A percentile compares a stretch with the other conserved stretches of the same genome.
Conservation (phyloP, 2,888 invertebrate species). For the Thymelicus lineola region DNA sequence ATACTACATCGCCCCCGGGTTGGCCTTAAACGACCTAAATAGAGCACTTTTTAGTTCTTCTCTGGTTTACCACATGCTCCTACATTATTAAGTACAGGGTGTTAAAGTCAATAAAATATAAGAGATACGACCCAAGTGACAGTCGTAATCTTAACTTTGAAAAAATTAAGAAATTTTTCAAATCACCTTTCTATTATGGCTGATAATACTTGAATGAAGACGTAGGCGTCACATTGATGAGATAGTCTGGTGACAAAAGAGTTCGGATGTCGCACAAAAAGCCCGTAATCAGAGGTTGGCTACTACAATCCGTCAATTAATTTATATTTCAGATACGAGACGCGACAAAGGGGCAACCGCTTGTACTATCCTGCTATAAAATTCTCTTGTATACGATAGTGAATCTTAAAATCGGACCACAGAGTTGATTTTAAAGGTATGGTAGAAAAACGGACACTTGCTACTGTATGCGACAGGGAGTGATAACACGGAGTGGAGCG, state of each 20-base stretch:
- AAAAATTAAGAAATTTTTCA: slow-evolving; percentile 12
- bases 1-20: slow-evolving; percentile 2
- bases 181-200: slow-evolving; percentile 22
- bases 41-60: not conserved
- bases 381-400: not conserved
- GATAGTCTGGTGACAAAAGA: slow-evolving; percentile 69
- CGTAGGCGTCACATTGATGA: slow-evolving; percentile 46
- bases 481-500: slow-evolving; percentile 71
- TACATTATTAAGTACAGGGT: not conserved
- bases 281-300: slow-evolving; percentile 61
- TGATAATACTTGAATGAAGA: slow-evolving; percentile 46
- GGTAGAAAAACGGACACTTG: slow-evolving; percentile 56
- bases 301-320: slow-evolving; percentile 80
- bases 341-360: slow-evolving; percentile 70
- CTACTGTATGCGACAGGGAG: slow-evolving; percentile 75
- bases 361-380: slow-evolving; percentile 55
- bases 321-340: slow-evolving; percentile 73
- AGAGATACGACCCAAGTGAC: not conserved
- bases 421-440: slow-evolving; percentile 51
- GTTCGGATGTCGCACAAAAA: slow-evolving; percentile 70
- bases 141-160: slow-evolving; percentile 24
- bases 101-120: not conserved
- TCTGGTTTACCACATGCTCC: not conserved
- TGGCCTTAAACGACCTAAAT: slow-evolving; percentile 11
- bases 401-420: slow-evolving; percentile 35